A percentile compares a stretch with the other conserved stretches of the same genome.
These are phyloP conservation scores for Onychostoma macrolepis DNA, from an alignment of 2,113 vertebrate species.

Conservation along the genomic window DNA sequence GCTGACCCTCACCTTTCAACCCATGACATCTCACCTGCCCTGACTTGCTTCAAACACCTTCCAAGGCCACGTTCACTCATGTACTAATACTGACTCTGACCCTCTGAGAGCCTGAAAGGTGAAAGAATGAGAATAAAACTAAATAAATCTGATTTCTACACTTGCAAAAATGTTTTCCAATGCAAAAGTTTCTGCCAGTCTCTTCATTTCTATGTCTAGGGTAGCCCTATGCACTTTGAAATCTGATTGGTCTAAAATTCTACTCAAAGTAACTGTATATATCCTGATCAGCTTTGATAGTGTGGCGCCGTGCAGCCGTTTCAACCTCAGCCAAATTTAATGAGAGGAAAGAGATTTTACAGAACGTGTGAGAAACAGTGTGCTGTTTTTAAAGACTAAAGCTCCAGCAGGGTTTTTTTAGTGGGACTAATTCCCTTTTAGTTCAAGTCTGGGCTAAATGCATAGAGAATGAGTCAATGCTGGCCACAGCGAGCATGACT, in stretches of 20 bases:
- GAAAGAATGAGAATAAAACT: background rate
- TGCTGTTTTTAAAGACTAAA: constrained; percentile 20
- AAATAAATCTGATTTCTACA: background rate
- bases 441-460: constrained; percentile 86
- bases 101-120: background rate
- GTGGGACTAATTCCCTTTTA: constrained; percentile 83
- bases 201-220: background rate
- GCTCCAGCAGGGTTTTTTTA: constrained; percentile 44
- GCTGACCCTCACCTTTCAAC: constrained; percentile 9
- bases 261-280: background rate
- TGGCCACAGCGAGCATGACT: constrained; percentile 84
- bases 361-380: constrained; percentile 52
- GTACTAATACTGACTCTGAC: background rate
- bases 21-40: constrained; percentile 18
- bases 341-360: constrained; percentile 50
- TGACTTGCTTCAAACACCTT: background rate
- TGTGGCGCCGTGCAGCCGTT: background rate
- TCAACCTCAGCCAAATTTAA: background rate
- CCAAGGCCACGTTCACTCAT: constrained; percentile 26
- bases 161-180: background rate
- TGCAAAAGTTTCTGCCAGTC: background rate
- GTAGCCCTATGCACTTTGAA: background rate
- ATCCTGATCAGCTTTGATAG: background rate
- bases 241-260: background rate
- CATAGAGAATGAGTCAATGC: constrained; percentile 83